phyloP scores from a whole-genome alignment of 2,113 vertebrate species.

The Anas platyrhynchos region DNA sequence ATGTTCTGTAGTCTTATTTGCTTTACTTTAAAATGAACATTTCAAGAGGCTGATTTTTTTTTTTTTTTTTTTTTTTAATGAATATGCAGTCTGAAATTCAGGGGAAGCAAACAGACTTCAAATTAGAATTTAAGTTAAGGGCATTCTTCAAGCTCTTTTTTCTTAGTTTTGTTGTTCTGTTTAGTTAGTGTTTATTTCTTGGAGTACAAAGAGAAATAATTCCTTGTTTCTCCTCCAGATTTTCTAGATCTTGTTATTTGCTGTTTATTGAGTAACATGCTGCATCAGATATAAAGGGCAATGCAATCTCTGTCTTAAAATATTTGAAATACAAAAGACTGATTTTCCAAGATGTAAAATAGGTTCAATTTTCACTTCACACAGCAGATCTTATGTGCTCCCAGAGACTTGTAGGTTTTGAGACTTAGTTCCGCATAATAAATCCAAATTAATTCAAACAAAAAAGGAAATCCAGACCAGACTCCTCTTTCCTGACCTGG shows the following conservation, averaged over 20 bases:
- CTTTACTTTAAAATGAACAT: conserved; percentile 30
- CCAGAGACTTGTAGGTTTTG: background rate
- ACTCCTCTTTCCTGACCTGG: background rate
- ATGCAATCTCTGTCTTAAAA: background rate
- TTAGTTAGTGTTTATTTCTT: conserved; percentile 41
- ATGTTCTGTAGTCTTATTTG: background rate
- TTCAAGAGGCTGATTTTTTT: background rate
- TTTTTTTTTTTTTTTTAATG: background rate
- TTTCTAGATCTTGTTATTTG: background rate
- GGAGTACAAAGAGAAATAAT: background rate
- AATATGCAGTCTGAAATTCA: conserved; percentile 26
- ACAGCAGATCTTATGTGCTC: background rate
- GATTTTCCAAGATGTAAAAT: background rate
- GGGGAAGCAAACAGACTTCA: background rate
- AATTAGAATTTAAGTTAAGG: conserved; percentile 32
- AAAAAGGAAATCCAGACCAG: background rate
- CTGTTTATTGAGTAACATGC: background rate
- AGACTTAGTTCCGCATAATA: background rate
- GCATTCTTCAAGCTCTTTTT: conserved; percentile 7
- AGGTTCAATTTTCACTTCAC: background rate
- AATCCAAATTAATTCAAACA: background rate
- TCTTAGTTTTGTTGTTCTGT: conserved; percentile 31
- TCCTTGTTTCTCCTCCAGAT: background rate
- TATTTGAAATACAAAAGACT: background rate
- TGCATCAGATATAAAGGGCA: background rate